These are phyloP conservation scores for Hypselothyrea guttata DNA, from an alignment of 2,888 invertebrate species.

Conservation along the genomic window DNA sequence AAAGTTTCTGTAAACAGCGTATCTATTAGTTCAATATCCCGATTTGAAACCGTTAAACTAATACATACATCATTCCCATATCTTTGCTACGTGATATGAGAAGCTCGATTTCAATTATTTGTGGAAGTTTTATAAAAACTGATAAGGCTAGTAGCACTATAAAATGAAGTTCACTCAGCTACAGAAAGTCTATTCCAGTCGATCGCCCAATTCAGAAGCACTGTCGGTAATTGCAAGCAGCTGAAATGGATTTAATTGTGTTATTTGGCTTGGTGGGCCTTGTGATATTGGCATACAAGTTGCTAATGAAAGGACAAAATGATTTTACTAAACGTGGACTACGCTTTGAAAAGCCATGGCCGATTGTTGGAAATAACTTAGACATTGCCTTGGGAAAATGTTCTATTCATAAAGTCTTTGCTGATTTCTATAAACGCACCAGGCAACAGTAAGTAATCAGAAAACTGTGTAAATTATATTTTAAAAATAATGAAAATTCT, in stretches of 20 bases:
- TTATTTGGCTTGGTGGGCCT: background rate
- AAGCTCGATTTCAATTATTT: background rate
- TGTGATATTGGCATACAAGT: conserved; percentile 50
- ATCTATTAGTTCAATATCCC: background rate
- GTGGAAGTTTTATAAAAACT: background rate
- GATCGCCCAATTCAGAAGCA: background rate
- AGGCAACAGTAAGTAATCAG: conserved; percentile 45
- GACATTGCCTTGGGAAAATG: conserved; percentile 14
- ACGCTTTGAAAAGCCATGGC: conserved; percentile 57
- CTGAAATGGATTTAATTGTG: background rate
- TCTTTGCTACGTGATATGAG: too few species aligned
- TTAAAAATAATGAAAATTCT: too few species aligned
- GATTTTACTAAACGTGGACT: conserved; percentile 59
- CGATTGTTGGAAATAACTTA: conserved; percentile 23
- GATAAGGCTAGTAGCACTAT: background rate
- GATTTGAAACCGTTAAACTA: background rate
- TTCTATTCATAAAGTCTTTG: conserved; percentile 41
- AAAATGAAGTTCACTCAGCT: background rate
- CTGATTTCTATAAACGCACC: conserved; percentile 43
- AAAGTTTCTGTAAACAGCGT: background rate
- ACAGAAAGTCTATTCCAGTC: background rate
- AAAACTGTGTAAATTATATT: too few species aligned
- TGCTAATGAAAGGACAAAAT: conserved; percentile 48
- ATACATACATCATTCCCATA: too few species aligned
- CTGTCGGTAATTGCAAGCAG: background rate